Evolutionary conservation across 2,797 vertebrate species (phyloP).

Genomic region (Acanthurus tractus): DNA sequence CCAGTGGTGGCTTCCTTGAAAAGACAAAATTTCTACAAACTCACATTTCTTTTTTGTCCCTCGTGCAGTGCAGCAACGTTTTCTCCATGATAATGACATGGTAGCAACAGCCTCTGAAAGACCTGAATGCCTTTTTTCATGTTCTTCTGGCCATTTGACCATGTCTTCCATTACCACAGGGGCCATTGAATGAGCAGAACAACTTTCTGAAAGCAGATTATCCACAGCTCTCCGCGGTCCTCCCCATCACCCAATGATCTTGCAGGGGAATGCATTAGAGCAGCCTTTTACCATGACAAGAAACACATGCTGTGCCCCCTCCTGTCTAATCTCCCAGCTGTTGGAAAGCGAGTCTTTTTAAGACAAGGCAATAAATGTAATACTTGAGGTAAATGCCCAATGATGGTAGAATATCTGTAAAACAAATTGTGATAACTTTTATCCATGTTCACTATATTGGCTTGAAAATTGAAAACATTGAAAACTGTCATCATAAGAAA

Average conservation of each 20-base stretch:
- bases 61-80: neutral
- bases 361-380: neutral
- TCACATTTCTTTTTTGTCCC: neutral
- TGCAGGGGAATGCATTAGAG: slow-evolving; percentile 8
- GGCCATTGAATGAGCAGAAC: slow-evolving; percentile 9
- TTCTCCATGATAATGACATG: neutral
- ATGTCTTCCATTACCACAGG: neutral
- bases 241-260: slow-evolving; percentile 20
- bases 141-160: neutral
- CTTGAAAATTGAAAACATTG: neutral
- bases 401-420: no score
- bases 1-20: neutral
- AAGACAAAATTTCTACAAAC: neutral
- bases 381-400: neutral
- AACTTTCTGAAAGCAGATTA: slow-evolving; percentile 21
- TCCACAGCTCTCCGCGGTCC: slow-evolving; percentile 14
- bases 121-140: neutral
- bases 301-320: slow-evolving; percentile 8
- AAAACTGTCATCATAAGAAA: neutral
- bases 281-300: slow-evolving; percentile 14
- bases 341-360: slow-evolving; percentile 23
- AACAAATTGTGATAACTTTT: neutral
- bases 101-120: slow-evolving; percentile 1
- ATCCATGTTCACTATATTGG: neutral
- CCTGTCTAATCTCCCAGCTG: slow-evolving; percentile 20